These are phyloP conservation scores for Trichopoda pennipes DNA, from an alignment of 2,888 invertebrate genomes.

Conservation along the genomic window DNA sequence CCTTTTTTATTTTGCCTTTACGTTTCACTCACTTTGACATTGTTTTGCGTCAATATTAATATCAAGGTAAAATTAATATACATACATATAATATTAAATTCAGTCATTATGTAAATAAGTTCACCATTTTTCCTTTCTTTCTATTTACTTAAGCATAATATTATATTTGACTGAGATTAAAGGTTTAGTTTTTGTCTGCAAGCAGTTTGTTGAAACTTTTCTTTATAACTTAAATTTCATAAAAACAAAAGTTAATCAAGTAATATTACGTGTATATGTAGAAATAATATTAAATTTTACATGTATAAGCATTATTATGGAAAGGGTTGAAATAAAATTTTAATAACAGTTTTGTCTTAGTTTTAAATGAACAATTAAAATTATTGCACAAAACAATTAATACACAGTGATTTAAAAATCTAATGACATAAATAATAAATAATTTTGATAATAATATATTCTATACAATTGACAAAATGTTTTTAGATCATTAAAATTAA, in stretches of 20 bases:
- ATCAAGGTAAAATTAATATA: constrained; percentile 37
- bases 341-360: too few relatives aligned
- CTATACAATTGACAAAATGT: too few relatives aligned
- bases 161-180: not conserved
- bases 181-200: constrained; percentile 7
- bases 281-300: too few relatives aligned
- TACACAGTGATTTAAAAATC: too few relatives aligned
- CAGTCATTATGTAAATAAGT: constrained; percentile 58
- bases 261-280: not conserved
- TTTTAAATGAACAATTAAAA: too few relatives aligned
- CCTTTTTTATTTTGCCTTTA: not conserved
- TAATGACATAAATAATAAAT: too few relatives aligned
- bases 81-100: constrained; percentile 44
- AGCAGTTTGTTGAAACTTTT: constrained; percentile 4
- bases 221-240: constrained; percentile 32
- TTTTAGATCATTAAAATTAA: too few relatives aligned
- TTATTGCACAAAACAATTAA: too few relatives aligned
- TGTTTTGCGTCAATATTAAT: constrained; percentile 13
- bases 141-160: constrained; percentile 6
- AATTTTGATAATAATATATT: too few relatives aligned
- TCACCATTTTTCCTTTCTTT: constrained; percentile 1
- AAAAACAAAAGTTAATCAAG: constrained; percentile 40
- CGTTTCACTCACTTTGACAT: not conserved
- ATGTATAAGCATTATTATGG: too few relatives aligned
- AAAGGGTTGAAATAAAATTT: too few relatives aligned